Conservation (phyloP, 2,113 vertebrate genomes). For the Indri indri region DNA sequence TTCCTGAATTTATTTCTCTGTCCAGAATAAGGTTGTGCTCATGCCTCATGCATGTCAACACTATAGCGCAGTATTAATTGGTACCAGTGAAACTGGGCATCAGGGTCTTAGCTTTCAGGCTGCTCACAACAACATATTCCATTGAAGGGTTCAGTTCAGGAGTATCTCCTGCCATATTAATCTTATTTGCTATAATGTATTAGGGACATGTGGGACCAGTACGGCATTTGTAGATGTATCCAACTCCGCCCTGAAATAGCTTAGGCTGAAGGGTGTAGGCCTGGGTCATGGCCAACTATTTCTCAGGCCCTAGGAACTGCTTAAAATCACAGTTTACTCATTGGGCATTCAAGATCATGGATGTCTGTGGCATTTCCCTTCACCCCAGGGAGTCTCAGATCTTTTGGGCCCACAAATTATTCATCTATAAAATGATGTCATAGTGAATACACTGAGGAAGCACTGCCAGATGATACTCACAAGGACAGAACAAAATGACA, state of each 20-base stretch:
- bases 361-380: slow-evolving; percentile 53
- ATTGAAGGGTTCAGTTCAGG: background rate
- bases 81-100: background rate
- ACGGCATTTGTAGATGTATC: background rate
- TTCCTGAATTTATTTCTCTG: background rate
- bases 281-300: slow-evolving; percentile 39
- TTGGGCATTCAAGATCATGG: background rate
- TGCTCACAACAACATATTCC: background rate
- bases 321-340: slow-evolving; percentile 42
- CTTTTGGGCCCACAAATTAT: slow-evolving; percentile 27
- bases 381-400: slow-evolving; percentile 16
- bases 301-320: slow-evolving; percentile 12
- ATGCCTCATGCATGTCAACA: background rate
- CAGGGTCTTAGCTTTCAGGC: background rate
- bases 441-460: background rate
- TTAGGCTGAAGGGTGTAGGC: background rate
- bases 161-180: background rate
- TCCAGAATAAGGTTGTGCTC: background rate
- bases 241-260: background rate
- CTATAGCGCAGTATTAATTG: background rate
- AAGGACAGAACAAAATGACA: slow-evolving; percentile 9
- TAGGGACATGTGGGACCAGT: background rate
- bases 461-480: background rate
- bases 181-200: background rate
- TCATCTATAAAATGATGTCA: slow-evolving; percentile 35